These are phyloP conservation scores for Potamarius usumacintae DNA, from an alignment of 2,113 vertebrate genomes.

Conservation along the genomic window DNA sequence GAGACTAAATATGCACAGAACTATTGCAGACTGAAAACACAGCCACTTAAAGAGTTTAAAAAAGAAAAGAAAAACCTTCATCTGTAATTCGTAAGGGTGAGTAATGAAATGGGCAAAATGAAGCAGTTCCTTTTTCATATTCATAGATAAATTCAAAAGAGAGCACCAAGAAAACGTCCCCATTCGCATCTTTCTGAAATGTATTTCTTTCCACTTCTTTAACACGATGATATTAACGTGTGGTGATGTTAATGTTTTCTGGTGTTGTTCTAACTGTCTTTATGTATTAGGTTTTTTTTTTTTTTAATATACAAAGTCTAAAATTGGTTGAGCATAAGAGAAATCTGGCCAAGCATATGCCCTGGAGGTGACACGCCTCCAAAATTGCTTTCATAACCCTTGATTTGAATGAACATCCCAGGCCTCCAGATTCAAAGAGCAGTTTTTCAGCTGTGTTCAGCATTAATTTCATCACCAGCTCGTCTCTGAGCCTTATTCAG, in stretches of 20 bases:
- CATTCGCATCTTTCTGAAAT: background rate
- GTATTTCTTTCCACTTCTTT: slow-evolving; percentile 16
- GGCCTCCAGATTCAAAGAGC: background rate
- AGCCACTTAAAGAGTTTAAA: slow-evolving; percentile 21
- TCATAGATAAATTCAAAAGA: background rate
- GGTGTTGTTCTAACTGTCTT: slow-evolving; percentile 8
- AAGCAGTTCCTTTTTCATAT: background rate
- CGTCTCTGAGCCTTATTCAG: slow-evolving; percentile 12
- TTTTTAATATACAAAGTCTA: background rate
- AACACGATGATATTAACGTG: slow-evolving; percentile 10
- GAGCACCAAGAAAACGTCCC: background rate
- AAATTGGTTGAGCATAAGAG: slow-evolving; percentile 10
- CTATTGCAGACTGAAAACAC: background rate
- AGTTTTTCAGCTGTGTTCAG: slow-evolving; percentile 18
- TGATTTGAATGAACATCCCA: slow-evolving; percentile 41
- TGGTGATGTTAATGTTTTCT: background rate
- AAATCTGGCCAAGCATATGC: slow-evolving; percentile 7
- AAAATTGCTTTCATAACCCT: slow-evolving; percentile 42
- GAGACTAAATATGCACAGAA: slow-evolving; percentile 5
- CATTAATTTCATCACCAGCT: slow-evolving; percentile 39
- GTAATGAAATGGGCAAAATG: background rate
- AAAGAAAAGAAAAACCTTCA: slow-evolving; percentile 2
- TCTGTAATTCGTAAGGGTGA: background rate
- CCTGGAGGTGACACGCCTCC: slow-evolving; percentile 30
- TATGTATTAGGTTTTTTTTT: background rate